Evolutionary conservation across 2,888 invertebrate genomes (phyloP).

Genomic region (Yponomeuta evonymella): DNA sequence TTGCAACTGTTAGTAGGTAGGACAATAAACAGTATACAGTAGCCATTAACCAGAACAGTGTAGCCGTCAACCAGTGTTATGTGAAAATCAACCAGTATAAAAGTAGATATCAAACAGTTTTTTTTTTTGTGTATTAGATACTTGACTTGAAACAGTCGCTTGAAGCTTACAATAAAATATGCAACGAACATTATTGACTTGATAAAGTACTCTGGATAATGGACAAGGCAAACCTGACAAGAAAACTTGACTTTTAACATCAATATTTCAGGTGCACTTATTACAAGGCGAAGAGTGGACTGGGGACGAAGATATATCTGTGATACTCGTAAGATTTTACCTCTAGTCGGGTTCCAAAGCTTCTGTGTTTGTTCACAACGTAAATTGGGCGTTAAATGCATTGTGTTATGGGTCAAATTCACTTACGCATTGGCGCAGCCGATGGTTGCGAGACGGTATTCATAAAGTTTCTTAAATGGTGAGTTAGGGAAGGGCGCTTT

Average conservation of each 20-base stretch:
- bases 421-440: background rate
- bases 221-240: background rate
- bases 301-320: slow-evolving; percentile 54
- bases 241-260: background rate
- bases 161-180: too few relatives aligned
- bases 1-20: too few relatives aligned
- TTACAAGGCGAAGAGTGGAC: slow-evolving; percentile 64
- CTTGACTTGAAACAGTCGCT: too few relatives aligned
- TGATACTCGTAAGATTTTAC: slow-evolving; percentile 54
- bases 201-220: background rate
- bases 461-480: background rate
- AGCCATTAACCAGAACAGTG: too few relatives aligned
- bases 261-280: slow-evolving; percentile 55
- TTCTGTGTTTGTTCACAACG: slow-evolving; percentile 16
- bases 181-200: too few relatives aligned
- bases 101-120: too few relatives aligned
- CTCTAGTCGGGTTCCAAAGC: slow-evolving; percentile 20
- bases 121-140: too few relatives aligned
- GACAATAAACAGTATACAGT: too few relatives aligned
- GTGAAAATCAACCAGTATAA: too few relatives aligned
- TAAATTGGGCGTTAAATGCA: slow-evolving; percentile 6
- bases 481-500: too few relatives aligned
- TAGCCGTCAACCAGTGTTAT: too few relatives aligned
- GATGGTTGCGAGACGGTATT: background rate
- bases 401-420: background rate